Conservation (phyloP, 30 jellyfish, hydroid and myxozoan species). For the Turritopsis rubra region DNA sequence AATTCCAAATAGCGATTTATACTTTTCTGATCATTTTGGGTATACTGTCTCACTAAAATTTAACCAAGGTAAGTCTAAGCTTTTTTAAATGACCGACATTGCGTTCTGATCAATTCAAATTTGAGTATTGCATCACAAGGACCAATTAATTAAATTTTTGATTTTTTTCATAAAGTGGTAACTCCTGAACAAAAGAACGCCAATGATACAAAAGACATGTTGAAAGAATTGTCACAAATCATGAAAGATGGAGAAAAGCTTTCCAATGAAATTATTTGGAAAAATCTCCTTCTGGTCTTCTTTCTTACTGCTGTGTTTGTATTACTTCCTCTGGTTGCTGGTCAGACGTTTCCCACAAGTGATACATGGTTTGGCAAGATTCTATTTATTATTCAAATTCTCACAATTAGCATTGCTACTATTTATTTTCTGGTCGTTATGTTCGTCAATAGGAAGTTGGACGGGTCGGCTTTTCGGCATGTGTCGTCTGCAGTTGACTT, state of each 20-base stretch:
- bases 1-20: conserved; percentile 47
- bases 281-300: conserved; percentile 29
- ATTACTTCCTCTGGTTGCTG: conserved; percentile 44
- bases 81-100: too few relatives aligned
- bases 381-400: conserved; percentile 44
- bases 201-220: background rate
- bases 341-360: conserved; percentile 38
- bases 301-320: conserved; percentile 30
- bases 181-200: background rate
- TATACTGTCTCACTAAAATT: conserved; percentile 40
- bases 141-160: too few relatives aligned
- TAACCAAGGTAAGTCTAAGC: conserved; percentile 16
- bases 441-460: background rate
- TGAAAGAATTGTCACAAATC: conserved; percentile 17
- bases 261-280: conserved; percentile 55
- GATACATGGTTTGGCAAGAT: conserved; percentile 38
- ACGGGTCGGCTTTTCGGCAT: background rate
- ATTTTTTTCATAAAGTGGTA: background rate
- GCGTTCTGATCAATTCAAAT: too few relatives aligned
- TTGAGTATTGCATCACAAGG: too few relatives aligned
- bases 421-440: conserved; percentile 49
- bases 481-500: background rate
- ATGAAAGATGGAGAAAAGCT: conserved; percentile 37
- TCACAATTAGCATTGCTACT: conserved; percentile 28
- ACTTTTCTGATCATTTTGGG: conserved; percentile 80